Evolutionary conservation across 2,113 vertebrate species (phyloP).

Genomic region (Chaenogobius annularis): DNA sequence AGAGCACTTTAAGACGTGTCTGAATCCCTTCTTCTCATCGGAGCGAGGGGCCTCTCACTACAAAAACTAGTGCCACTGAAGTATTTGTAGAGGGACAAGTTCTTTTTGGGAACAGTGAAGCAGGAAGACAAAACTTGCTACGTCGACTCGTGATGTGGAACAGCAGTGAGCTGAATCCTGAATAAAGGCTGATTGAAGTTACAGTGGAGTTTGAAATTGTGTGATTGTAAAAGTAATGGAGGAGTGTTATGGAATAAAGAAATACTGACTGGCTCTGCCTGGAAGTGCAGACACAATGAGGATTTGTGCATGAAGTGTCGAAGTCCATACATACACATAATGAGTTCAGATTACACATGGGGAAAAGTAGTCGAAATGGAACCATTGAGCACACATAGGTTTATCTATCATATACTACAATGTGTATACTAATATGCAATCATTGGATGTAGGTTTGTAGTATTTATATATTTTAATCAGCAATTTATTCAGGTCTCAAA

Average conservation of each 20-base stretch:
- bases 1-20: constrained; percentile 4
- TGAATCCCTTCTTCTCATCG: constrained; percentile 9
- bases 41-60: constrained; percentile 13
- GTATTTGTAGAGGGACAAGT: constrained; percentile 22
- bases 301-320: not conserved
- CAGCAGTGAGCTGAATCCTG: not conserved
- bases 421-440: not conserved
- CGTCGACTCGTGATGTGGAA: constrained; percentile 8
- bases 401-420: not conserved
- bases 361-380: not conserved
- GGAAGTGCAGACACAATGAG: not conserved
- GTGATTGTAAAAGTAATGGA: not conserved
- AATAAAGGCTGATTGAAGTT: not conserved
- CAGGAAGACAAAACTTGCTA: constrained; percentile 7
- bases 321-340: not conserved
- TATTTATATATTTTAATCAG: not conserved
- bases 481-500: not conserved
- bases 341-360: not conserved
- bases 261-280: not conserved
- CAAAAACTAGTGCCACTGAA: constrained; percentile 13
- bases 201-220: constrained; percentile 1
- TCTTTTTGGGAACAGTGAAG: constrained; percentile 9
- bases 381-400: not conserved
- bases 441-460: not conserved
- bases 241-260: not conserved